Evolutionary conservation across 1,140 invertebrate species (phyloP).

Genomic region (Cotesia chilonis): DNA sequence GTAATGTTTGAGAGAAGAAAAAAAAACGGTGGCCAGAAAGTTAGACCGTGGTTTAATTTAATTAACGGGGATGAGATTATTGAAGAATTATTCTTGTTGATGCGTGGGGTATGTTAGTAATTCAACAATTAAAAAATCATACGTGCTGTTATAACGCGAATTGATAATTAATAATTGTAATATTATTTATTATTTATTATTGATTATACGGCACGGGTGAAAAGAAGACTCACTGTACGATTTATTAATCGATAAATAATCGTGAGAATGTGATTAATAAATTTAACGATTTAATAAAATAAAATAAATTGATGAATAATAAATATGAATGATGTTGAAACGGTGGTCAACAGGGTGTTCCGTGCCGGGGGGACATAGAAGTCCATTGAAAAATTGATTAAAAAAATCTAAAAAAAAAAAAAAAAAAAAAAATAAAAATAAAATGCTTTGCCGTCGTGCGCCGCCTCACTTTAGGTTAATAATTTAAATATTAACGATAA

Average conservation of each 20-base stretch:
- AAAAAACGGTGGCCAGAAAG: background rate
- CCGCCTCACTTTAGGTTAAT: slow-evolving; percentile 66
- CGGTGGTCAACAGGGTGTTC: slow-evolving; percentile 64
- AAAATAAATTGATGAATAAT: slow-evolving; percentile 14
- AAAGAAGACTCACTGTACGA: slow-evolving; percentile 15
- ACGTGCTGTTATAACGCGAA: background rate
- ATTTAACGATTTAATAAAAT: background rate
- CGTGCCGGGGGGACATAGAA: slow-evolving; percentile 60
- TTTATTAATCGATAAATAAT: slow-evolving; percentile 3
- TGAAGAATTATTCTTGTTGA: slow-evolving; percentile 5
- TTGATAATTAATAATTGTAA: background rate
- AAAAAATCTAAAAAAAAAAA: too few species aligned
- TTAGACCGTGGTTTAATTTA: background rate
- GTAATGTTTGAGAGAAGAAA: background rate
- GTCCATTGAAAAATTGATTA: slow-evolving; percentile 46
- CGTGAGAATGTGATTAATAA: slow-evolving; percentile 25
- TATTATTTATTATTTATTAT: background rate
- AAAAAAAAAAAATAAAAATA: slow-evolving; percentile 37
- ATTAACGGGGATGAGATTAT: background rate
- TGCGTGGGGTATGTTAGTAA: slow-evolving; percentile 14
- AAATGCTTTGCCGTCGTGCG: slow-evolving; percentile 65
- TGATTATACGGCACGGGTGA: slow-evolving; percentile 5
- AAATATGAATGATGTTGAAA: slow-evolving; percentile 33
- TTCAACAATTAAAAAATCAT: slow-evolving; percentile 1
- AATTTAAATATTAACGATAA: slow-evolving; percentile 64